A percentile compares a stretch with the other conserved stretches of the same genome.
phyloP scores from a whole-genome alignment of 2,888 invertebrate genomes.

The Thysanoteuthis rhombus region DNA sequence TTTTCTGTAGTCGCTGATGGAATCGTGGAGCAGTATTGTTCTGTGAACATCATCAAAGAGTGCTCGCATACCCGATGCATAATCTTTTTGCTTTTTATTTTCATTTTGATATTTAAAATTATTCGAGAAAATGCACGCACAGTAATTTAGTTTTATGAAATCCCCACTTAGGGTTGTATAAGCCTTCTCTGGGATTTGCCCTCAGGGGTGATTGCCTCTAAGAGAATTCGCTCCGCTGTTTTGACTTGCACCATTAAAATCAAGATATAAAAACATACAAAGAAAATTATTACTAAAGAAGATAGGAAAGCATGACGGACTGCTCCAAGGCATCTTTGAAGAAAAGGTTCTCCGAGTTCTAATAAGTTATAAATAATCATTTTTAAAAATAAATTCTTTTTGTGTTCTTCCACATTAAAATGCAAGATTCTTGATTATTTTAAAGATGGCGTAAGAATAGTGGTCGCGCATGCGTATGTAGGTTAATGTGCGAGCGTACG shows the following conservation, averaged over 20 bases:
- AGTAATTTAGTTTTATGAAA: neutral
- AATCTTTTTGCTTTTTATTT: neutral
- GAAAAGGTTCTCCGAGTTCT: too few species aligned
- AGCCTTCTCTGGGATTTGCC: neutral
- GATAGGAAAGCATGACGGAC: neutral
- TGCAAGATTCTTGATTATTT: too few species aligned
- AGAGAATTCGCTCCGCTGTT: neutral
- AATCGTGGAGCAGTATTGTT: neutral
- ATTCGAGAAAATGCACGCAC: neutral
- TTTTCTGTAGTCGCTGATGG: too few species aligned
- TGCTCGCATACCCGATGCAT: neutral
- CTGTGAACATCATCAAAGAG: neutral
- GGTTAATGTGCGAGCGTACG: too few species aligned
- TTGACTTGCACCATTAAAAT: neutral
- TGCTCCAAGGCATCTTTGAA: too few species aligned
- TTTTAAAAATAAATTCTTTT: too few species aligned
- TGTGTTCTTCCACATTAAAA: too few species aligned
- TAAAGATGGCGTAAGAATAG: too few species aligned
- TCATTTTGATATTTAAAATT: neutral
- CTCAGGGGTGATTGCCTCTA: neutral
- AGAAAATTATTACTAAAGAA: neutral
- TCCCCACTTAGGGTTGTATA: neutral
- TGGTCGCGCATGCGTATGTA: too few species aligned
- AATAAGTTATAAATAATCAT: too few species aligned
- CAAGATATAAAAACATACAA: neutral